Conservation (phyloP, 2,113 vertebrate genomes). For the Eurypyga helias region DNA sequence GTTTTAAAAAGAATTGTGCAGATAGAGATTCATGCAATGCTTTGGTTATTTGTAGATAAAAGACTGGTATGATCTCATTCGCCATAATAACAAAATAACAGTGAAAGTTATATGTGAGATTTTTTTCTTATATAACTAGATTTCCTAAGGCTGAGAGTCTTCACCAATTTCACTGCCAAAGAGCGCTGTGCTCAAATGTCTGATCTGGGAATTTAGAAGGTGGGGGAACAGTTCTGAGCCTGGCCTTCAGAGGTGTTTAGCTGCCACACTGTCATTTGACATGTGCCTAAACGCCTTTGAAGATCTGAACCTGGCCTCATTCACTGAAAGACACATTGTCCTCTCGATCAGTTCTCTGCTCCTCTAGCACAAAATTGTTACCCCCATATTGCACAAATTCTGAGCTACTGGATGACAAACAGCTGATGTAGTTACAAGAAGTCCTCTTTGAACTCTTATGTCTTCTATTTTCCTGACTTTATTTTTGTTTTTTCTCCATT, state of each 20-base stretch:
- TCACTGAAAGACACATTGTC: background rate
- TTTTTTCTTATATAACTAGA: background rate
- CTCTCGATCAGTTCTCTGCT: background rate
- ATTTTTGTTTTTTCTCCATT: background rate
- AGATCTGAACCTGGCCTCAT: background rate
- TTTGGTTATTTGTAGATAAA: background rate
- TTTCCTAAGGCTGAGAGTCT: background rate
- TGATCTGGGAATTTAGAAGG: background rate
- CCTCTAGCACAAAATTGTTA: background rate
- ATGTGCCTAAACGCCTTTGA: background rate
- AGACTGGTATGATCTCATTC: background rate
- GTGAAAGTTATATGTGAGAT: background rate
- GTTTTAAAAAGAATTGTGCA: background rate
- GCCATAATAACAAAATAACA: background rate
- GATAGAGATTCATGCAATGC: background rate
- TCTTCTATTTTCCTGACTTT: background rate
- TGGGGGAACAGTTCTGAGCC: background rate
- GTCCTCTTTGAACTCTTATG: background rate
- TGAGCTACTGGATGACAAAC: background rate
- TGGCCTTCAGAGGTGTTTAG: background rate
- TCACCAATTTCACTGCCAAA: background rate
- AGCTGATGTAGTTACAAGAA: background rate
- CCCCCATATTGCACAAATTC: background rate
- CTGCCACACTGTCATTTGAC: background rate
- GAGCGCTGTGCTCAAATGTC: background rate